Conservation (phyloP, 2,113 vertebrate species). For the Diphyllodes magnificus region DNA sequence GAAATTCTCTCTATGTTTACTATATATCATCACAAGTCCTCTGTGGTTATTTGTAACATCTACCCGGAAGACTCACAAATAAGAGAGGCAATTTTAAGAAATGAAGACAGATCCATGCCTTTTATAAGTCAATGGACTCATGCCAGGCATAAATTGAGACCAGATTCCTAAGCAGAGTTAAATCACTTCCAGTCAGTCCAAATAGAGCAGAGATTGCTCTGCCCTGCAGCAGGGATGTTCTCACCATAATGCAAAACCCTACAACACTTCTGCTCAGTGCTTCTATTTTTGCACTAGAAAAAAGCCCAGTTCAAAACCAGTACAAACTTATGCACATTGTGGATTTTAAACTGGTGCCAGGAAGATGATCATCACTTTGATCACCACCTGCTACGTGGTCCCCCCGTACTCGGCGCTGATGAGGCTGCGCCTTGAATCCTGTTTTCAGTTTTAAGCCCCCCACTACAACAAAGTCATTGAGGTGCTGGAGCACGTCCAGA, state of each 20-base stretch:
- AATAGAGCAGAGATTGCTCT: background rate
- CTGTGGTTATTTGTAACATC: background rate
- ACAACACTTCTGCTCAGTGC: background rate
- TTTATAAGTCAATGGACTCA: background rate
- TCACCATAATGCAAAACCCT: background rate
- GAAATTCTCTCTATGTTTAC: background rate
- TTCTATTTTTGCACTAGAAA: background rate
- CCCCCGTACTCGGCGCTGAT: fast-evolving
- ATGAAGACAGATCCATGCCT: background rate
- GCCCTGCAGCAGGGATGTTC: background rate
- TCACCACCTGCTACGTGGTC: background rate
- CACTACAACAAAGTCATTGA: background rate
- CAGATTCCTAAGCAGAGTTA: background rate
- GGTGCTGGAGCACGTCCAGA: background rate
- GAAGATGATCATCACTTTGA: background rate
- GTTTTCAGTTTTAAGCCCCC: background rate
- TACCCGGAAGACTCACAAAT: background rate
- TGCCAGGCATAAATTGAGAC: background rate
- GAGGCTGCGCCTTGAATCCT: background rate
- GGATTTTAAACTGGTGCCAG: background rate
- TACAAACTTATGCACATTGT: background rate
- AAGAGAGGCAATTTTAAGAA: slow-evolving; percentile 23
- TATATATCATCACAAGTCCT: background rate
- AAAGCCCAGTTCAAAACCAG: background rate
- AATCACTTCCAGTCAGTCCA: background rate